Evolutionary conservation across 2,113 vertebrate genomes (phyloP).

Genomic region (Equus przewalskii): DNA sequence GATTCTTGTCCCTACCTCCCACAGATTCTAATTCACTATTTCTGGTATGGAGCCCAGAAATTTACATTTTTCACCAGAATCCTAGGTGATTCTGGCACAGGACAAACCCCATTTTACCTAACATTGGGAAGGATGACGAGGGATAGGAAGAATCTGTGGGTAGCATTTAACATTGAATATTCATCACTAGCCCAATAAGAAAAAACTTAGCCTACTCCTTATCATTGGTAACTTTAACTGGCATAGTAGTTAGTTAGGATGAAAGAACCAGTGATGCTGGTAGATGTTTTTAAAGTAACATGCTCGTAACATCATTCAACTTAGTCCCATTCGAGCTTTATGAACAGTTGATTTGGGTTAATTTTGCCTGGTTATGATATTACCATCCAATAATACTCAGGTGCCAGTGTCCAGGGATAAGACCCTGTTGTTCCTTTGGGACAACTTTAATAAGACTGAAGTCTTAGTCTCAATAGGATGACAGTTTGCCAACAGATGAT

Average conservation of each 20-base stretch:
- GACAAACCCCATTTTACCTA: background rate
- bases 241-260: background rate
- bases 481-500: background rate
- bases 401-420: background rate
- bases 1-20: background rate
- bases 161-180: background rate
- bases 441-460: background rate
- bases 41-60: background rate
- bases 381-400: background rate
- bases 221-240: background rate
- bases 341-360: background rate
- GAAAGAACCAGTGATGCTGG: background rate
- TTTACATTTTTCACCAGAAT: slow-evolving; percentile 46
- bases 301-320: background rate
- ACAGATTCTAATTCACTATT: background rate
- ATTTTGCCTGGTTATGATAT: background rate
- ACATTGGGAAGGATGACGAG: background rate
- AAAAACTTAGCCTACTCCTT: background rate
- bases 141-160: background rate
- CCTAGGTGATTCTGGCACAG: background rate
- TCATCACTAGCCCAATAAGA: background rate
- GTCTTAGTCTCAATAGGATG: background rate
- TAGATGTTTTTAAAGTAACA: background rate
- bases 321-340: background rate
- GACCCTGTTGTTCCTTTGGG: background rate